Evolutionary conservation across 1,140 invertebrate species (phyloP), one percentile per base, ranked within the genome.

Genomic region (Antheraea pernyi): DNA sequence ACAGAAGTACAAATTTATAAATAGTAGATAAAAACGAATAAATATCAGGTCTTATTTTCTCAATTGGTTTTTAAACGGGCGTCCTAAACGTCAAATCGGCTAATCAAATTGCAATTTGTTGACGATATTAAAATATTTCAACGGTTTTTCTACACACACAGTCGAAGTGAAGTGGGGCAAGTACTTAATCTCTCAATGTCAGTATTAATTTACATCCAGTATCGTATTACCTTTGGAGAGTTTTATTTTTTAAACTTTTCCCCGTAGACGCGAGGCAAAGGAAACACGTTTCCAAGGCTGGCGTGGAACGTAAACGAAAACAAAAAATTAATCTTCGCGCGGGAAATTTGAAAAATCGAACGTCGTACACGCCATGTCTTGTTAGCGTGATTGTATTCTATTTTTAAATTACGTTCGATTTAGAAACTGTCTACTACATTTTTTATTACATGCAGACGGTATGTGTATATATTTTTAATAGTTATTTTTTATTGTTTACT

Each of bases 101-200:
- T 65, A 69, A 69, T 70, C 59, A 74, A 69, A 71, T 69, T 71
- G 70, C 74, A 16, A 59, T 11, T 59, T 59, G 9, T 68, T 77
- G 72, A 78, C 67, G 73, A 74, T 75, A 68, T 78, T 81, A 82
- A 81, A 81, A 82, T 76, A 81, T 83, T 83, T 79, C 79, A 42
- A 77, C 75, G 79, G 79, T 85, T 82, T 70, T 81, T 73, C 76
- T 77, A 78, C 77, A 78, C 81, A 80, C 79, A 85, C 83, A 85
- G 79, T 79, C 18, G 63, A 42, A 42, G 39, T 42, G 39, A 42
- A 11, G 39, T 8, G 11, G 46, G 13, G 46, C 16, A 74, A 75
- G 75, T 84, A 84, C 82, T 85, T 91, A 91, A 91, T 91, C 86
- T 89, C 85, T 91, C 88, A 89, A 85, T 88, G 89, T 91, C 89